A percentile compares a stretch with the other conserved stretches of the same genome.
phyloP scores from a whole-genome alignment of 2,113 vertebrate genomes.

The Xenus cinereus region DNA sequence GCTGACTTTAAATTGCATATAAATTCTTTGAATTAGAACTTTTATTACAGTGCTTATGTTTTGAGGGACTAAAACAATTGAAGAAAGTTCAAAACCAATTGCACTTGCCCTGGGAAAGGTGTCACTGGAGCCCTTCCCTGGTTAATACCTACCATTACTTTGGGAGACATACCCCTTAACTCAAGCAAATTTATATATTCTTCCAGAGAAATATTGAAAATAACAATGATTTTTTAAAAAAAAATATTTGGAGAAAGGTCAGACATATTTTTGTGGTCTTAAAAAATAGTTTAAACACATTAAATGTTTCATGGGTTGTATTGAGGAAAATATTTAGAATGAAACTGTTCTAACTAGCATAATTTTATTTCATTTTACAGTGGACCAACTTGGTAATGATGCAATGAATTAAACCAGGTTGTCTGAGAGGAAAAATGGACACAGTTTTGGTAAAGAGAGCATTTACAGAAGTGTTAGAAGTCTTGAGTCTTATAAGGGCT shows the following conservation, averaged over 20 bases:
- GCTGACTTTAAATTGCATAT: neutral
- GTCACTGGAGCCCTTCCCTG: neutral
- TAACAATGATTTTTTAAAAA: neutral
- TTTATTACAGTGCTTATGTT: neutral
- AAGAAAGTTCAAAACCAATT: neutral
- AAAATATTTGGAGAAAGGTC: neutral
- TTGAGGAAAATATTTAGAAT: neutral
- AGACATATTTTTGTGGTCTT: neutral
- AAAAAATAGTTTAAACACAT: neutral
- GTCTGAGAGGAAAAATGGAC: slow-evolving; percentile 56
- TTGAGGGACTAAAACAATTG: neutral
- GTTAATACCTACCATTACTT: neutral
- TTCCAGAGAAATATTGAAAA: neutral
- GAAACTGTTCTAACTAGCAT: neutral
- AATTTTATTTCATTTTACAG: slow-evolving; percentile 42
- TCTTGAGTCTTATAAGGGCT: slow-evolving; percentile 42
- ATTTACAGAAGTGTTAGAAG: slow-evolving; percentile 54
- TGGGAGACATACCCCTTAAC: neutral
- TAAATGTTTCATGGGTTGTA: neutral
- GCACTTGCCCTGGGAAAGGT: neutral
- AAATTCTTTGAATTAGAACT: neutral
- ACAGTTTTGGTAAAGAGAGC: slow-evolving; percentile 54
- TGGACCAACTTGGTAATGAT: slow-evolving; percentile 59
- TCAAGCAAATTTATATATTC: neutral
- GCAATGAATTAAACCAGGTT: slow-evolving; percentile 56